Evolutionary conservation across 2,888 invertebrate genomes (phyloP).

Genomic region (Yponomeuta plumbellus): DNA sequence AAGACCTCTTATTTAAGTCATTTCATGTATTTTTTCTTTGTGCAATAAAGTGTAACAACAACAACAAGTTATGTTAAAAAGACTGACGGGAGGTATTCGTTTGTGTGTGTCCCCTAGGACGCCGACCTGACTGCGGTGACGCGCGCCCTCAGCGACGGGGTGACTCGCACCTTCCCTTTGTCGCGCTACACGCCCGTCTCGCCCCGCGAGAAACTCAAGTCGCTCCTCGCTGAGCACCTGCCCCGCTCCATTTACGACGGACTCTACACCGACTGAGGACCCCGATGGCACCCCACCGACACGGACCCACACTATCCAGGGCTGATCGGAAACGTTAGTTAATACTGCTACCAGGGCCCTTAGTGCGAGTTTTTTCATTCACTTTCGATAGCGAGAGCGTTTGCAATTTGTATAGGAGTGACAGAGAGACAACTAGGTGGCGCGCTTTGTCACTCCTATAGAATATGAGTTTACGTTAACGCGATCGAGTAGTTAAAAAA

Average conservation of each 20-base stretch:
- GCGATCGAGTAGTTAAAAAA: too few species aligned
- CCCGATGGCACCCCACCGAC: constrained; percentile 25
- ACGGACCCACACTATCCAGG: constrained; percentile 17
- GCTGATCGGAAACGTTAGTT: background rate
- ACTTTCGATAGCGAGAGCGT: too few species aligned
- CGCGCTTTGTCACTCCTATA: too few species aligned
- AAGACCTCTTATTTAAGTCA: too few species aligned
- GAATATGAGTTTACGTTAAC: too few species aligned
- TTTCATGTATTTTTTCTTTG: too few species aligned
- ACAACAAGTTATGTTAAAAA: background rate
- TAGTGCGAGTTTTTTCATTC: too few species aligned
- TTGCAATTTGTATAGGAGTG: too few species aligned
- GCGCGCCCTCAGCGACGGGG: constrained; percentile 85
- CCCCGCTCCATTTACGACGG: constrained; percentile 88
- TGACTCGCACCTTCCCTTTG: constrained; percentile 88
- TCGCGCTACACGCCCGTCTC: constrained; percentile 90
- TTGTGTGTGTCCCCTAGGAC: constrained; percentile 66
- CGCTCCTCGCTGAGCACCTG: constrained; percentile 87
- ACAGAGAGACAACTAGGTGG: too few species aligned
- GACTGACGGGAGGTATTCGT: background rate
- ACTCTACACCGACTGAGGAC: constrained; percentile 75
- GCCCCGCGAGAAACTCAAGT: constrained; percentile 85
- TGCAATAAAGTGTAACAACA: too few species aligned
- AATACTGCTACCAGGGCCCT: background rate
- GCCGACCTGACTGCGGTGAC: constrained; percentile 86